Percentiles rank a stretch among this genome's conserved stretches.
These are phyloP conservation scores for Caenorhabditis plicata DNA, from an alignment of 2,888 invertebrate species.

Conservation along the genomic window DNA sequence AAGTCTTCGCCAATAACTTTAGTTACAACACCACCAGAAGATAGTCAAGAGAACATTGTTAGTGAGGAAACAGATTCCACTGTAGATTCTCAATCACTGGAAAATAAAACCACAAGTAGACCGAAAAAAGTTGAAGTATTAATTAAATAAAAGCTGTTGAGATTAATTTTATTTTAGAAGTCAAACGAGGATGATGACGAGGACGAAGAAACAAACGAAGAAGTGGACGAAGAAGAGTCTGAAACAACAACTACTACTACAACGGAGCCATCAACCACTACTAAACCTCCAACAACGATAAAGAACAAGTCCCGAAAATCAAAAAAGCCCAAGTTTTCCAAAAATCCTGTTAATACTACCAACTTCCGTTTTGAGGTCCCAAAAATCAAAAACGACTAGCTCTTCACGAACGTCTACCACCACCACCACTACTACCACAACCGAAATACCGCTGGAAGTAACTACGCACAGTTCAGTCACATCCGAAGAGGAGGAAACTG, in stretches of 20 bases:
- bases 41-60: conserved; percentile 13
- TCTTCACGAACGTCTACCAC: conserved; percentile 3
- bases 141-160: conserved; percentile 26
- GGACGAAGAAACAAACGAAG: conserved; percentile 29
- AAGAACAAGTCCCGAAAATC: conserved; percentile 5
- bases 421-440: conserved; percentile 11
- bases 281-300: conserved; percentile 5
- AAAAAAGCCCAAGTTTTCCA: conserved; percentile 20
- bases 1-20: conserved; percentile 30
- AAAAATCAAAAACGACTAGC: conserved; percentile 15
- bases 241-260: conserved; percentile 7
- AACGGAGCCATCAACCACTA: conserved; percentile 14
- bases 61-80: conserved; percentile 10
- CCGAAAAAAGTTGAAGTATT: conserved; percentile 24
- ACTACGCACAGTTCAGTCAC: conserved; percentile 11
- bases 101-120: conserved; percentile 8
- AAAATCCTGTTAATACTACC: not conserved
- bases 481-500: conserved; percentile 11
- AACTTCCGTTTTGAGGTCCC: conserved; percentile 4
- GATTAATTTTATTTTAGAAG: conserved; percentile 2
- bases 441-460: conserved; percentile 6
- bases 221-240: conserved; percentile 19
- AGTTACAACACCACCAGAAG: conserved; percentile 28
- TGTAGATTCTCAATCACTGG: conserved; percentile 9
- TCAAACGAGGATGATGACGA: conserved; percentile 25